A percentile compares a stretch with the other conserved stretches of the same genome.
Conservation (phyloP, 1,140 invertebrate species). For the Meloidogyne floridensis region DNA sequence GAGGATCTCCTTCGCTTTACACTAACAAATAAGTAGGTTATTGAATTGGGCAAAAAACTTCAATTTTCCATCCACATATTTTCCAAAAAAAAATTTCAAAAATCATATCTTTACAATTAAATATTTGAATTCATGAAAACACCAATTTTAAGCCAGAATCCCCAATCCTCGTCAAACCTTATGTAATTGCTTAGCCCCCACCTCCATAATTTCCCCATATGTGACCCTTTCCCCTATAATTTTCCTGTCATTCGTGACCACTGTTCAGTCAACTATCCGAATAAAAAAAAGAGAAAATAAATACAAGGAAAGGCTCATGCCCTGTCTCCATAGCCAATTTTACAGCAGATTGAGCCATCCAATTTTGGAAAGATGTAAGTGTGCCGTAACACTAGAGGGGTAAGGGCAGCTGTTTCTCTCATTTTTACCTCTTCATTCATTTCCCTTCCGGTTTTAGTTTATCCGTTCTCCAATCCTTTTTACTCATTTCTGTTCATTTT, state of each 20-base stretch:
- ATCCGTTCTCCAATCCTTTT: neutral
- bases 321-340: conserved; percentile 1
- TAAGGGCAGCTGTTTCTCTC: neutral
- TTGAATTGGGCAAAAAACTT: no score
- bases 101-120: conserved; percentile 11
- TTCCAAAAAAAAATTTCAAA: conserved; percentile 2
- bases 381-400: neutral
- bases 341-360: conserved; percentile 3
- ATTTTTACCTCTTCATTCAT: neutral
- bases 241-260: neutral
- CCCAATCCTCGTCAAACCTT: no score
- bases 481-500: neutral
- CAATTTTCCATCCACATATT: no score
- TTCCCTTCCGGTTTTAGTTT: neutral
- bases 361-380: neutral
- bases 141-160: neutral
- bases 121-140: conserved; percentile 5
- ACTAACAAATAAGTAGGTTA: no score
- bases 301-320: neutral
- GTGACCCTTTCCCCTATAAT: neutral
- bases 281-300: neutral
- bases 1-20: no score
- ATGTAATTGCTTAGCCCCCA: no score
- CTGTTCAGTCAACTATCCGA: neutral
- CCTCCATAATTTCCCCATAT: neutral